Percentiles rank a stretch among this genome's conserved stretches.
Evolutionary conservation across 2,888 invertebrate species (phyloP).

Genomic region (Scaptomyza tumidula): DNA sequence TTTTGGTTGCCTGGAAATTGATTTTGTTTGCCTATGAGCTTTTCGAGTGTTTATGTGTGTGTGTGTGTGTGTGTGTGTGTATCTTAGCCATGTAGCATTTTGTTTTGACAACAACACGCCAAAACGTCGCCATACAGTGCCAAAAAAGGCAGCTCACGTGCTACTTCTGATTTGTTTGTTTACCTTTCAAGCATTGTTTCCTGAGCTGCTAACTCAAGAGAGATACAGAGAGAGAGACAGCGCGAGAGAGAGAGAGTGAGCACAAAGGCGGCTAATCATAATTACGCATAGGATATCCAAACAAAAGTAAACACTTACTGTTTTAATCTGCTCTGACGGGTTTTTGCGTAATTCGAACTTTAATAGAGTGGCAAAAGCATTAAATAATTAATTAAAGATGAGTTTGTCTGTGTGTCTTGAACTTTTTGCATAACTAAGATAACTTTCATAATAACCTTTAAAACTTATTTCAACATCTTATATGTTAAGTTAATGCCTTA

Average conservation of each 20-base stretch:
- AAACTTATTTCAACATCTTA: too few species aligned
- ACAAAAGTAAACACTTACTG: conserved; percentile 4
- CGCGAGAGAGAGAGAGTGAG: too few species aligned
- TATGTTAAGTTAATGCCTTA: not conserved
- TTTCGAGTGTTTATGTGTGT: conserved; percentile 7
- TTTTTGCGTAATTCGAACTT: too few species aligned
- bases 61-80: conserved; percentile 10
- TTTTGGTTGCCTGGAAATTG: conserved; percentile 54
- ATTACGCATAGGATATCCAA: not conserved
- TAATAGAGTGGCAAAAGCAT: not conserved
- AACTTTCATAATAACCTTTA: too few species aligned
- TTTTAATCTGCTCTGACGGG: not conserved
- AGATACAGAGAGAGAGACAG: too few species aligned
- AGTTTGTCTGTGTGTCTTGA: not conserved
- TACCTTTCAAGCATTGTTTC: conserved; percentile 46
- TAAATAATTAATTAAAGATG: not conserved
- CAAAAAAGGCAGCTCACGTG: conserved; percentile 51
- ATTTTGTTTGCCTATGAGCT: conserved; percentile 44
- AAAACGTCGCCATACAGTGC: conserved; percentile 52
- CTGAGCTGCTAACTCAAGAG: conserved; percentile 1
- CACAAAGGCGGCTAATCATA: conserved; percentile 1
- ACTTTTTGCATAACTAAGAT: not conserved
- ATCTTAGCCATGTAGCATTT: conserved; percentile 53
- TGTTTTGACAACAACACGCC: conserved; percentile 71
- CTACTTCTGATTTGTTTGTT: conserved; percentile 63